These are phyloP conservation scores for Aphelocoma californica DNA, from an alignment of 2,797 vertebrate species.

Conservation along the genomic window DNA sequence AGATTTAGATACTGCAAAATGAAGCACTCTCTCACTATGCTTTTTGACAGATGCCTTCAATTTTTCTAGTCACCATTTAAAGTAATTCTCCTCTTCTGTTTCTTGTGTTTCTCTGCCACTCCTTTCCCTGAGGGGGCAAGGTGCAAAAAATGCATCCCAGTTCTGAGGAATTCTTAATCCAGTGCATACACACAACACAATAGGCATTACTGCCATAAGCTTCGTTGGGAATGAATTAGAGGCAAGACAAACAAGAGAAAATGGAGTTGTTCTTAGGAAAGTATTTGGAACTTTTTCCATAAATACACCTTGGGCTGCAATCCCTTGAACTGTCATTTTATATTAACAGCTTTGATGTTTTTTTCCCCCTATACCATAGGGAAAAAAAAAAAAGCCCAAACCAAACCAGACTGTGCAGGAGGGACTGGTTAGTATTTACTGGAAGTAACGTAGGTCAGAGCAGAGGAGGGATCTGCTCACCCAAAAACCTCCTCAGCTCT, in stretches of 20 bases:
- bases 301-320: not conserved
- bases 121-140: not conserved
- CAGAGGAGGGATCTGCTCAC: not conserved
- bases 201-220: not conserved
- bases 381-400: not conserved
- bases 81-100: not conserved
- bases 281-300: not conserved
- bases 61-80: not conserved
- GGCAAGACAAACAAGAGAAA: not conserved
- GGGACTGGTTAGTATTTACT: not conserved
- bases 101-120: not conserved
- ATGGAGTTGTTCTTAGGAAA: not conserved
- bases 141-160: not conserved
- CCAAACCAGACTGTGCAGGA: not conserved
- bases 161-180: not conserved
- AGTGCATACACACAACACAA: not conserved
- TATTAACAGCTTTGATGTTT: not conserved
- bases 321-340: not conserved
- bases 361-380: not conserved
- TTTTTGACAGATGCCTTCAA: not conserved
- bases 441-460: not conserved
- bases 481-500: conserved; percentile 5
- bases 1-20: not conserved
- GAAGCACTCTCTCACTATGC: not conserved
- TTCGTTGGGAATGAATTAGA: not conserved